phyloP scores from a whole-genome alignment of 2,888 invertebrate species.

The Eudasyphora cyanicolor region DNA sequence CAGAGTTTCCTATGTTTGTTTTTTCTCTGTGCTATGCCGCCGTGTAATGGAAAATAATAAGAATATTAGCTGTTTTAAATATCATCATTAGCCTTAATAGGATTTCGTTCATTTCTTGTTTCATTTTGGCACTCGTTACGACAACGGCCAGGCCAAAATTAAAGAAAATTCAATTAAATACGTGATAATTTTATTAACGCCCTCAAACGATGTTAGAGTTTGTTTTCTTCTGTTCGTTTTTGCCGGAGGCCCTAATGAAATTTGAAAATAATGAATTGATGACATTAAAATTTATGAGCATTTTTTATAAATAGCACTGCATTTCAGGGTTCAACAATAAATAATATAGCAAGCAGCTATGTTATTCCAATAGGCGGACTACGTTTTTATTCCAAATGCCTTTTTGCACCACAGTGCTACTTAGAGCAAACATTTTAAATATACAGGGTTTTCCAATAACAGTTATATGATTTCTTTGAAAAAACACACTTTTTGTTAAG shows the following conservation, averaged over 20 bases:
- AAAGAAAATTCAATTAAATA: slow-evolving; percentile 52
- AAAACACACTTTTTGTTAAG: no score
- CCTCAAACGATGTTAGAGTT: slow-evolving; percentile 39
- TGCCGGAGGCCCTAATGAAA: slow-evolving; percentile 31
- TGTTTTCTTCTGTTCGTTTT: slow-evolving; percentile 10
- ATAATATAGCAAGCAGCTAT: no score
- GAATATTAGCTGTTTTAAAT: slow-evolving; percentile 47
- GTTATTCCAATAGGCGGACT: no score
- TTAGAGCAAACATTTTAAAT: no score
- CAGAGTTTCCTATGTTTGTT: not conserved
- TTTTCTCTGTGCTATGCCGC: not conserved
- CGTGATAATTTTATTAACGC: slow-evolving; percentile 44
- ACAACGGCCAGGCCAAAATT: not conserved
- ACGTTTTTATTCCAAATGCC: no score
- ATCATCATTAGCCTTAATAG: slow-evolving; percentile 33
- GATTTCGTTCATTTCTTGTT: slow-evolving; percentile 4
- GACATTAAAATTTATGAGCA: slow-evolving; percentile 43
- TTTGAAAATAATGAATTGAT: slow-evolving; percentile 50
- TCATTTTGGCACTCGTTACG: not conserved
- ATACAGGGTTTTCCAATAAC: no score
- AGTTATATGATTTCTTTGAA: no score
- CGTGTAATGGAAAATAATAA: not conserved
- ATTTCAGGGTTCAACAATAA: no score
- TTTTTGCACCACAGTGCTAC: no score
- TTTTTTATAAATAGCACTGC: slow-evolving; percentile 15